Conservation (phyloP, 2,888 invertebrate species). For the Xestoiulus laeticollis region DNA sequence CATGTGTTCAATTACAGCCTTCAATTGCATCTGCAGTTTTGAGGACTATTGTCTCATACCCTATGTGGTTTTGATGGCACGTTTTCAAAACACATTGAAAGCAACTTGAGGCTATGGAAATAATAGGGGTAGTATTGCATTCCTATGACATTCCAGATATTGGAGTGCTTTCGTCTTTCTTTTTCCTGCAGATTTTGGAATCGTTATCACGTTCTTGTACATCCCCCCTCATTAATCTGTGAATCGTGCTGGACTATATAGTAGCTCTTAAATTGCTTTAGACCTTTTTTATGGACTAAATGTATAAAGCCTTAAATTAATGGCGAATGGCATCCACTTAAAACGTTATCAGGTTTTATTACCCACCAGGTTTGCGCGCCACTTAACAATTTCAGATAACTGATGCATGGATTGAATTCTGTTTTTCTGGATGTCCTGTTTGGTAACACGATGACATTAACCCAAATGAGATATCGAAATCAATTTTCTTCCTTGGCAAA, state of each 20-base stretch:
- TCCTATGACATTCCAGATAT: neutral
- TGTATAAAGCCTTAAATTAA: neutral
- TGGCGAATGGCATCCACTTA: neutral
- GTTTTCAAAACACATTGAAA: too few species aligned
- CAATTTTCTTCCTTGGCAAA: neutral
- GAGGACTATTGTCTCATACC: too few species aligned
- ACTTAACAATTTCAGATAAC: neutral
- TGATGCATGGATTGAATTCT: neutral
- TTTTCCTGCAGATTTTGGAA: neutral
- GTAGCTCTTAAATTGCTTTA: neutral
- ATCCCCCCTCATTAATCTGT: neutral
- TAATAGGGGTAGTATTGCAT: too few species aligned
- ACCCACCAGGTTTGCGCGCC: neutral
- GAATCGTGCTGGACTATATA: neutral
- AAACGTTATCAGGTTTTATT: neutral
- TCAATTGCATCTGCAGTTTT: too few species aligned
- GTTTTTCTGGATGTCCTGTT: neutral
- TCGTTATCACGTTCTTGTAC: neutral
- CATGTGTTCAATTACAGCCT: too few species aligned
- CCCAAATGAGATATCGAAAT: neutral
- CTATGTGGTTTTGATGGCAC: too few species aligned
- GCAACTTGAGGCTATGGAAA: too few species aligned
- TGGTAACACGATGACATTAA: neutral
- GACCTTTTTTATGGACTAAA: neutral
- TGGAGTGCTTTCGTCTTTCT: too few species aligned